Conservation (phyloP, 1,140 invertebrate species). For the Neodiprion lecontei region DNA sequence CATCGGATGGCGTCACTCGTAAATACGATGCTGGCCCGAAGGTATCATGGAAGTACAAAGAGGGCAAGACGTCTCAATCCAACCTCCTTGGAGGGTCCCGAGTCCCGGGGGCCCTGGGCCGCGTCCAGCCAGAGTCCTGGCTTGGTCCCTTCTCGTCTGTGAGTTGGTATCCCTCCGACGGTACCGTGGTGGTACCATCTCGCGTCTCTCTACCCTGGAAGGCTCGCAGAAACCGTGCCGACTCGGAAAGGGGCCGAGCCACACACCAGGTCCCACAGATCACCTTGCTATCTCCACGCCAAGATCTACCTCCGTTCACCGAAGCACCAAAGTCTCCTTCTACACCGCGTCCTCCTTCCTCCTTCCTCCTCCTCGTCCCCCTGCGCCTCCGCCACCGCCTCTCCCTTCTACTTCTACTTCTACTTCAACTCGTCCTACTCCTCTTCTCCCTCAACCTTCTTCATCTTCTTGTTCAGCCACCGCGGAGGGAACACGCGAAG, state of each 20-base stretch:
- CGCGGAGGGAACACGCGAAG: neutral
- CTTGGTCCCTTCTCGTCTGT: conserved; percentile 12
- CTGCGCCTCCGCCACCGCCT: conserved; percentile 3
- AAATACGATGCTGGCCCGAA: conserved; percentile 52
- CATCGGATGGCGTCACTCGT: conserved; percentile 58
- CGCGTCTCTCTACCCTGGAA: neutral
- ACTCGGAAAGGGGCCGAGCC: conserved; percentile 56
- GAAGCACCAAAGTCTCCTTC: conserved; percentile 19
- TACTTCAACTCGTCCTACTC: conserved; percentile 20
- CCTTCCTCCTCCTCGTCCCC: conserved; percentile 20
- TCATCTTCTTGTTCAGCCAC: conserved; percentile 20
- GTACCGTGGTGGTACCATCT: conserved; percentile 4
- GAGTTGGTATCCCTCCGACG: conserved; percentile 6
- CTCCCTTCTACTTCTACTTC: conserved; percentile 21
- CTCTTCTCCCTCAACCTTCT: conserved; percentile 24
- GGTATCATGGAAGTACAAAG: conserved; percentile 47
- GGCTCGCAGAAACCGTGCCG: conserved; percentile 48
- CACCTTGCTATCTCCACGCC: conserved; percentile 58
- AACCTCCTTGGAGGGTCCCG: conserved; percentile 57
- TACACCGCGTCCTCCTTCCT: conserved; percentile 8
- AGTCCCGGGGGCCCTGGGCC: conserved; percentile 16
- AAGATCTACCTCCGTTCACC: conserved; percentile 44
- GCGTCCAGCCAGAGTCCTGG: conserved; percentile 11
- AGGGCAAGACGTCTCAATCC: conserved; percentile 62
- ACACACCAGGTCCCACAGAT: conserved; percentile 63